Base-by-base conservation (phyloP, 2,113 vertebrate species). In the Cyrtonyx montezumae region DNA sequence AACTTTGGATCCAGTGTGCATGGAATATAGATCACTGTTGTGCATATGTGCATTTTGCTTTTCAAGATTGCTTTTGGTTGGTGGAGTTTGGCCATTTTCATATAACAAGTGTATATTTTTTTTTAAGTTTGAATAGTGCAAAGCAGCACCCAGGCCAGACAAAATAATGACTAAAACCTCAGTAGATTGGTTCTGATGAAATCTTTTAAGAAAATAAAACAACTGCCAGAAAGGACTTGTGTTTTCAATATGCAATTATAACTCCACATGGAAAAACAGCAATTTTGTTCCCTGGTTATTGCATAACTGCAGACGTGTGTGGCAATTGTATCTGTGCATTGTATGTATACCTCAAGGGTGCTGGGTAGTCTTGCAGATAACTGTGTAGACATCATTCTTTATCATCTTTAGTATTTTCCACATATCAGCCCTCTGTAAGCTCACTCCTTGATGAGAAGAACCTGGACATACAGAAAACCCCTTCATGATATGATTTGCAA, bases 231-330 rank as follows among this genome's bases (percentile, higher is more conserved):
- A 83, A 87, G 82, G 90, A 67, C 55, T 94, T 81, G 53, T 90
- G 82, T 92, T 97, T 96, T 95, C 65, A 67, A 32, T n/a, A 61
- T 59, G 46, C 84, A 92, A 84, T 90, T 87, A 43, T 74, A 96
- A 86, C n/a, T 93, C 53, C 17, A 1, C 59, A 61, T 90, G 88
- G 87, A 93, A 96, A 96, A 91, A 78, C 55, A 92, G 75, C 32
- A 58, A 8, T 93, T 88, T 89, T 82, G 26, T 91, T 94, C 75
- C 56, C 32, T 90, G 13, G 1, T 7, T 75, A 1, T 88, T 93
- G 90, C 78, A 9, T 80, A 93, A 90, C 48, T 69, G 51, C 28
- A 66, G 79, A 37, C 6, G 15, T 46, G 56, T 55, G 45, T 53
- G 67, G 56, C 86, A 83, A 80, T 73, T 84, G 8, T 91, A 18